A percentile compares a stretch with the other conserved stretches of the same genome.
Evolutionary conservation across 2,113 vertebrate species (phyloP).

Genomic region (Dasyprocta punctata): DNA sequence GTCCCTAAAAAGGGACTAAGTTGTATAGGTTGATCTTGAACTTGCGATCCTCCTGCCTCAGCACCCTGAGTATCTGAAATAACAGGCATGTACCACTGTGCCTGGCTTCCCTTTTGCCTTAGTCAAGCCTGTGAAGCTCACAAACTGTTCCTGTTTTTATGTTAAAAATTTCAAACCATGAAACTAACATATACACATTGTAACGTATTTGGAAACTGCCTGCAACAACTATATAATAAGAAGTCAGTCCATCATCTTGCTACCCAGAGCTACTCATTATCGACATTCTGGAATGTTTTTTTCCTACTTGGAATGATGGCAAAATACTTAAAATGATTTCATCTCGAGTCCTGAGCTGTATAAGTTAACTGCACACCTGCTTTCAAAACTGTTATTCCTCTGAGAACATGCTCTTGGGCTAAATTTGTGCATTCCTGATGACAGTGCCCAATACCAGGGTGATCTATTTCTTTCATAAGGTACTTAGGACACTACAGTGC

Average conservation of each 20-base stretch:
- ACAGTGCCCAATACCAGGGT: not conserved
- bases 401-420: not conserved
- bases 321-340: conserved; percentile 1
- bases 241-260: not conserved
- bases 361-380: not conserved
- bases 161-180: not conserved
- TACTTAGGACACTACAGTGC: not conserved
- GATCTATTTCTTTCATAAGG: not conserved
- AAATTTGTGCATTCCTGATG: not conserved
- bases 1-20: not conserved
- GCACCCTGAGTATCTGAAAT: not conserved
- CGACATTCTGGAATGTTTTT: not conserved
- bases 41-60: not conserved
- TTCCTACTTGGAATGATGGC: conserved; percentile 35
- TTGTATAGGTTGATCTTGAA: not conserved
- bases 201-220: not conserved
- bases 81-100: not conserved
- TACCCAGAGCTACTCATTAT: not conserved
- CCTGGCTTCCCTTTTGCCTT: not conserved
- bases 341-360: not conserved
- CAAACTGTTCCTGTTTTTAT: not conserved
- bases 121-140: not conserved
- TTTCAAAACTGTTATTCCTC: not conserved
- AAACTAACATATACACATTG: not conserved
- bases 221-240: not conserved